phyloP scores from a whole-genome alignment of 2,113 vertebrate species.

The Atlantisia rogersi region DNA sequence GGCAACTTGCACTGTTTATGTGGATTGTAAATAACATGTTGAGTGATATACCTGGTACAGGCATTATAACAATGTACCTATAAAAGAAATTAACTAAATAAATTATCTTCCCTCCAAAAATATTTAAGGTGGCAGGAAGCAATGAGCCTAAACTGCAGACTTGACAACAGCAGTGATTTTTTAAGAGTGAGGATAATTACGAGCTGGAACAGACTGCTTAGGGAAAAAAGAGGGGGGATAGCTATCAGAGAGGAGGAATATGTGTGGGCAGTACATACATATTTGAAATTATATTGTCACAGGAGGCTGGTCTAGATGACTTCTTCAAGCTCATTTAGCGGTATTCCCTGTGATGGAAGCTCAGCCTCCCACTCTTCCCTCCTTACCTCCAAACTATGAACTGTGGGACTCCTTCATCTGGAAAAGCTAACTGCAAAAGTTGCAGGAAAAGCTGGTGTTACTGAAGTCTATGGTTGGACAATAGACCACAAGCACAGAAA shows the following conservation, averaged over 20 bases:
- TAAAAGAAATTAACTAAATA: not conserved
- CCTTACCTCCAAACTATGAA: not conserved
- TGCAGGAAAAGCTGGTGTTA: not conserved
- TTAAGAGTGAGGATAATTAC: not conserved
- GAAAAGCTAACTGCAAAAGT: not conserved
- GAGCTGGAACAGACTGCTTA: not conserved
- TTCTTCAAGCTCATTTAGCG: not conserved
- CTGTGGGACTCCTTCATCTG: not conserved
- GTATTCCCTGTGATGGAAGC: not conserved
- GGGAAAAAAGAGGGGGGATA: not conserved
- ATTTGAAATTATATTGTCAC: not conserved
- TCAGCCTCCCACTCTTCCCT: not conserved
- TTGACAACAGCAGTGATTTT: not conserved
- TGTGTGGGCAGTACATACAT: not conserved
- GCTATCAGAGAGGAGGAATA: not conserved
- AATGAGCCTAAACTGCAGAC: not conserved
- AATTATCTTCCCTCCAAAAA: not conserved
- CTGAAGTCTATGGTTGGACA: not conserved
- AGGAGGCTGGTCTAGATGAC: not conserved
- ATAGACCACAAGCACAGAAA: not conserved
- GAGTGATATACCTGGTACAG: not conserved
- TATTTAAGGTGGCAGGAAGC: not conserved
- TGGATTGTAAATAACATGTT: not conserved
- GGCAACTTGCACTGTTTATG: not conserved
- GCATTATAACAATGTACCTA: not conserved